Conservation (phyloP, 2,113 vertebrate species). For the Columba janthina region DNA sequence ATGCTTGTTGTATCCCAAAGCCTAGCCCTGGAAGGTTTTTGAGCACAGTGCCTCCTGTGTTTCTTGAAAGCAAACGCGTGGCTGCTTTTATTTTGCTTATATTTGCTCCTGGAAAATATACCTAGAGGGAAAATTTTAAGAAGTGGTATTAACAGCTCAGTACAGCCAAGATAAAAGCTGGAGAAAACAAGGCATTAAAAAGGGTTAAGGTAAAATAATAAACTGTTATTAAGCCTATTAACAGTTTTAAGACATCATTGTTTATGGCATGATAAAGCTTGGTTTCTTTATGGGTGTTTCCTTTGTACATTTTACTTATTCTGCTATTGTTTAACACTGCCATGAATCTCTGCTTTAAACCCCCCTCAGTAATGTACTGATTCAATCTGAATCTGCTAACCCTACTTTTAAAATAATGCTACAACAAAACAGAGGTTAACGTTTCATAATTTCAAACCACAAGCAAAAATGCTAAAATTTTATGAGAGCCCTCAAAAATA, state of each 20-base stretch:
- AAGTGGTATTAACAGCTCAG: conserved; percentile 51
- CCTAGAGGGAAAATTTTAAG: conserved; percentile 40
- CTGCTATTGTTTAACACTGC: not conserved
- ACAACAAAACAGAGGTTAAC: conserved; percentile 38
- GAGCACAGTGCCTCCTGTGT: not conserved
- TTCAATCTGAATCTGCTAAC: conserved; percentile 15
- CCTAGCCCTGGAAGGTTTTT: not conserved
- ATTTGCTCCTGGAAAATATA: conserved; percentile 30
- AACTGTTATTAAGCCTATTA: conserved; percentile 60
- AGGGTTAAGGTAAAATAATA: conserved; percentile 54
- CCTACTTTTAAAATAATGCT: conserved; percentile 32
- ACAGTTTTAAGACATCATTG: conserved; percentile 58
- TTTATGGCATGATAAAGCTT: not conserved
- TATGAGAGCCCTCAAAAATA: conserved; percentile 43
- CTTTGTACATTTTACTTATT: not conserved
- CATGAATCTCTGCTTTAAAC: not conserved
- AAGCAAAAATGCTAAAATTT: conserved; percentile 9
- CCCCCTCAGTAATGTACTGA: not conserved
- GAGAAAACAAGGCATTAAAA: not conserved
- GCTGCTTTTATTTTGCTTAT: not conserved
- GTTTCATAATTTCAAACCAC: not conserved
- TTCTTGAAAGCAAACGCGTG: not conserved
- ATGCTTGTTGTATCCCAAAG: not conserved
- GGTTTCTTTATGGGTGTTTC: not conserved
- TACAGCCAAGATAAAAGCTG: conserved; percentile 25